Conservation (phyloP, 2,888 invertebrate species). For the Polydrusus tereticollis region DNA sequence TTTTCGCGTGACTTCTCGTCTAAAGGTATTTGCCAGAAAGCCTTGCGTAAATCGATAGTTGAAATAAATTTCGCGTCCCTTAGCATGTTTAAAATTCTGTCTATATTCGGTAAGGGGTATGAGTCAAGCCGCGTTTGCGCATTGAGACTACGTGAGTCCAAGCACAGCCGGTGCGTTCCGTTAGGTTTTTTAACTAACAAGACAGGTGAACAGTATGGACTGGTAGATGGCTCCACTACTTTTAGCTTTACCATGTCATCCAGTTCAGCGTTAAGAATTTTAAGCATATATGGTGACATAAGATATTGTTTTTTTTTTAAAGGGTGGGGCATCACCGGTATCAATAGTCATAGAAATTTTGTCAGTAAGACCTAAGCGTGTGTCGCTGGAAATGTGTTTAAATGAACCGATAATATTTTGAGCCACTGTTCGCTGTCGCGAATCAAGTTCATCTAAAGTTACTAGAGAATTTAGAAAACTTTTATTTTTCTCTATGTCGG, state of each 20-base stretch:
- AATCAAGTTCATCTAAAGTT: neutral
- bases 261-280: conserved; percentile 38
- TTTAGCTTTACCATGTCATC: conserved; percentile 40
- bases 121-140: conserved; percentile 34
- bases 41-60: conserved; percentile 10
- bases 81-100: conserved; percentile 38
- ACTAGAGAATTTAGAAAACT: neutral
- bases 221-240: conserved; percentile 31
- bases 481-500: neutral
- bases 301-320: conserved; percentile 17
- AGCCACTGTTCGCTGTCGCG: neutral
- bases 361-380: conserved; percentile 33
- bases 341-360: conserved; percentile 25
- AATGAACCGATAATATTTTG: conserved; percentile 28
- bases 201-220: conserved; percentile 37
- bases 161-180: conserved; percentile 36
- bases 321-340: conserved; percentile 34
- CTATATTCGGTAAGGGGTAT: conserved; percentile 38
- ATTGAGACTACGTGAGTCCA: conserved; percentile 39
- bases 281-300: conserved; percentile 40
- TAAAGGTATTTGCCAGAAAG: too few species aligned
- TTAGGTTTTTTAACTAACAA: conserved; percentile 44
- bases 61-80: too few species aligned
- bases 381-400: conserved; percentile 26
- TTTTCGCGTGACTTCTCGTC: too few species aligned